These are phyloP conservation scores for Daboia siamensis DNA, from an alignment of 2,113 vertebrate species.

Conservation along the genomic window DNA sequence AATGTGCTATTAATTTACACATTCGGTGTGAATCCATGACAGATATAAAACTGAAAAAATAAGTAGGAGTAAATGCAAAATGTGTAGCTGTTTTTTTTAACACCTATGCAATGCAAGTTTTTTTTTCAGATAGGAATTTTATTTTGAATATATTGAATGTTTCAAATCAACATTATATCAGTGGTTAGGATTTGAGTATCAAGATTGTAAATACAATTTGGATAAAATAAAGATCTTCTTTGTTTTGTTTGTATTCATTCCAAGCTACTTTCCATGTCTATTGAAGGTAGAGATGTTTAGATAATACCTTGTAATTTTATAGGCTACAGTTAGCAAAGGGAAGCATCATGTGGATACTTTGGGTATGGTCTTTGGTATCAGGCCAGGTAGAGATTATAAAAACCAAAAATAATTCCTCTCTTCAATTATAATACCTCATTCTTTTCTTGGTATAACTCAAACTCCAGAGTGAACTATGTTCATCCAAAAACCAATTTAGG, in stretches of 20 bases:
- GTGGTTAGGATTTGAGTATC: background rate
- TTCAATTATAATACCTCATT: background rate
- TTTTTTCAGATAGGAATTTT: background rate
- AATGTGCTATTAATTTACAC: background rate
- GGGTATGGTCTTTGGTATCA: background rate
- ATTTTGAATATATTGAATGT: background rate
- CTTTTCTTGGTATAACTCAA: background rate
- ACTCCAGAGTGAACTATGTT: background rate
- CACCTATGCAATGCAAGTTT: background rate
- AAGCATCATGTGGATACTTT: background rate
- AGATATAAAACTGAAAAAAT: background rate
- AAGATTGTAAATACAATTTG: background rate
- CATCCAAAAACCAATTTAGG: background rate
- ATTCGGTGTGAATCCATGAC: background rate
- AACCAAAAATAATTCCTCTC: background rate
- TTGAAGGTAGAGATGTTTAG: background rate
- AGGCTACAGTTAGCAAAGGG: background rate
- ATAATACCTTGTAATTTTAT: background rate
- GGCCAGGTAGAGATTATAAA: background rate
- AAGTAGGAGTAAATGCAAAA: background rate
- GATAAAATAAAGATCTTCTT: background rate
- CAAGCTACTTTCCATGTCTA: background rate
- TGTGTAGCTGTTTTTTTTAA: background rate
- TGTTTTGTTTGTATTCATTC: background rate
- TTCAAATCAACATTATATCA: background rate